A percentile compares a stretch with the other conserved stretches of the same genome.
Conservation (phyloP, 2,888 invertebrate genomes). For the Sisyra nigra region DNA sequence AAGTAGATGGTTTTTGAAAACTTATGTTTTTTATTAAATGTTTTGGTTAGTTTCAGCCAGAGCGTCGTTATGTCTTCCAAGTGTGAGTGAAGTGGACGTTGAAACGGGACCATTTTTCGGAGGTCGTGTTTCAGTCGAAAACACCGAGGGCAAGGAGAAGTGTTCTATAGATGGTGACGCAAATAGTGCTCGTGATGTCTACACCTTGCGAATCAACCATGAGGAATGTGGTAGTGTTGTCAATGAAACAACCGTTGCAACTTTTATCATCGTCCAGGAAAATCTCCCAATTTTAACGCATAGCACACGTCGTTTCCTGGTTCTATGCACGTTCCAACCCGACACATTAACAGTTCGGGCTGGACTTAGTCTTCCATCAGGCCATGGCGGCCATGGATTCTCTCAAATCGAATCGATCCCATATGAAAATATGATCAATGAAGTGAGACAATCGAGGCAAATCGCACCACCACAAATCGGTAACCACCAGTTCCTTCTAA, state of each 20-base stretch:
- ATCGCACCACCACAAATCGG: slow-evolving; percentile 29
- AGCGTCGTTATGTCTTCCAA: slow-evolving; percentile 63
- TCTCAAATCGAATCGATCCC: slow-evolving; percentile 27
- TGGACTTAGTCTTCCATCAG: slow-evolving; percentile 51
- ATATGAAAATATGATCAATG: slow-evolving; percentile 32
- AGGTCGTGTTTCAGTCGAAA: slow-evolving; percentile 60
- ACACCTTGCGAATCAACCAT: slow-evolving; percentile 57
- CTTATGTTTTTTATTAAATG: slow-evolving; percentile 4
- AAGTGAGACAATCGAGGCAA: slow-evolving; percentile 31
- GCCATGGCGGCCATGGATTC: slow-evolving; percentile 29
- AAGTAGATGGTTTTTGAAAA: slow-evolving; percentile 26
- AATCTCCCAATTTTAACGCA: slow-evolving; percentile 69
- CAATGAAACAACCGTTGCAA: slow-evolving; percentile 64
- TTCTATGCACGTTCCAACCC: slow-evolving; percentile 66
- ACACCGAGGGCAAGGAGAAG: slow-evolving; percentile 47
- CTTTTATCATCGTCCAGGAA: slow-evolving; percentile 70
- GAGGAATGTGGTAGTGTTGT: slow-evolving; percentile 56
- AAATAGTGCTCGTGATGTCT: slow-evolving; percentile 52
- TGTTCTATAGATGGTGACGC: slow-evolving; percentile 63
- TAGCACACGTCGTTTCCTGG: slow-evolving; percentile 61
- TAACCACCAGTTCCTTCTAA: slow-evolving; percentile 16
- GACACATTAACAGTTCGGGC: slow-evolving; percentile 69
- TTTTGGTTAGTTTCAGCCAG: slow-evolving; percentile 54
- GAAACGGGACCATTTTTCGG: slow-evolving; percentile 69
- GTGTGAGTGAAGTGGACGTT: slow-evolving; percentile 68